Evolutionary conservation across 2,888 invertebrate genomes (phyloP), one percentile per base, ranked within the genome.

Genomic region (Silvanus unidentatus): DNA sequence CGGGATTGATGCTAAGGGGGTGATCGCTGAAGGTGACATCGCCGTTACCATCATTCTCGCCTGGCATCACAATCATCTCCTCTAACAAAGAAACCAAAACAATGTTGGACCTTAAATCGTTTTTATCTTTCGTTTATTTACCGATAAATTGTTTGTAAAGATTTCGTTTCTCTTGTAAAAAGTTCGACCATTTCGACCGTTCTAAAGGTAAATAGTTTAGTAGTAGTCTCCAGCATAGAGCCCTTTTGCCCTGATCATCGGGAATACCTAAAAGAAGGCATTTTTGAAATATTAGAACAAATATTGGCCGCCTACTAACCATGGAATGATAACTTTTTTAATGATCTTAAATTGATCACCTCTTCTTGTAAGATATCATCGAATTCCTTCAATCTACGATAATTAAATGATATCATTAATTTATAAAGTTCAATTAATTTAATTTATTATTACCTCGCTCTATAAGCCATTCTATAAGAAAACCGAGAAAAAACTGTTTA

Each of bases 1-100:
- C 89, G 0, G 97, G 95, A 60, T 89, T 91, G n/a, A 89, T 85
- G 69, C 90, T 96, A 41, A 99, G 73, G 0, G 98, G 99, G 79
- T 99, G 90, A 70, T 93, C 92, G 30, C 76, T 76, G 40, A 73
- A 62, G 2, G 79, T 80, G 8, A 79, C 79, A 60, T 82, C 81
- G 1, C 80, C 80, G 55, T 76, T 75, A 12, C 74, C 69, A 45
- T 75, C 80, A 59, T 68, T 72, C 40, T 72, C 64, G 30, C 90
- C 90, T 0, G 93, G 93, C 47, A 86, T 85, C 2, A 92, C 85
- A 46, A 94, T 88, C 66, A 95, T 82, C 72, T 94, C 94, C 66
- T 89, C 89, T 86, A 60, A n/a, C n/a, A n/a, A n/a, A n/a, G n/a
- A n/a, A n/a, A n/a, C n/a, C n/a, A n/a, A 2, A 71, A 73, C n/a